These are phyloP conservation scores for Saccostrea echinata DNA, from an alignment of 1,140 invertebrate genomes.

Conservation along the genomic window DNA sequence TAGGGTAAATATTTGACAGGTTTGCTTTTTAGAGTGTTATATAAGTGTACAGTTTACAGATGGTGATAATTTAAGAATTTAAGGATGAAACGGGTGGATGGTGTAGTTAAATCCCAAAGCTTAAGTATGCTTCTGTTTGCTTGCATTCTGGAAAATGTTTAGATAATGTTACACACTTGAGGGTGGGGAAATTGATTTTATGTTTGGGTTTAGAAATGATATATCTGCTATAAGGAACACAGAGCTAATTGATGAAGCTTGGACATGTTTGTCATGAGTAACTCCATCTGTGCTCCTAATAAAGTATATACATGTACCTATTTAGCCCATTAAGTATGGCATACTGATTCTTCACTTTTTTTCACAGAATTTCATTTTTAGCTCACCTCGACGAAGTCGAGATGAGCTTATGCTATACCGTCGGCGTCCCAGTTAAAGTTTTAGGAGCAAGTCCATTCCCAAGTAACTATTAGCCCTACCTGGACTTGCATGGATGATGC, in stretches of 20 bases:
- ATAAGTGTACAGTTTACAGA: background rate
- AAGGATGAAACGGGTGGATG: background rate
- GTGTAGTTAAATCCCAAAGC: background rate
- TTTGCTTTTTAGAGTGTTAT: background rate
- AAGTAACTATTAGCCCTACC: too few species aligned
- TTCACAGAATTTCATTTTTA: background rate
- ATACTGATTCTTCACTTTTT: background rate
- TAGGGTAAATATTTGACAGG: background rate
- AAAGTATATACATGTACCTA: background rate
- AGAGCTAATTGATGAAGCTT: conserved; percentile 22
- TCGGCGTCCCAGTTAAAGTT: too few species aligned
- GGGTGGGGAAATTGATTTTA: background rate
- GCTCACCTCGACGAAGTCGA: too few species aligned
- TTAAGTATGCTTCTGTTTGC: conserved; percentile 13
- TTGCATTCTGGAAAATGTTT: conserved; percentile 22
- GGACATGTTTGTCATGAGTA: conserved; percentile 21
- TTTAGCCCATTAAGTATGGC: background rate
- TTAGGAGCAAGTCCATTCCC: too few species aligned
- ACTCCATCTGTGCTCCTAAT: conserved; percentile 22
- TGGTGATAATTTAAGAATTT: background rate
- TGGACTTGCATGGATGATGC: too few species aligned
- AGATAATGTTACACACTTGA: background rate
- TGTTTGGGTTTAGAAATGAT: background rate
- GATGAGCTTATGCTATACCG: too few species aligned
- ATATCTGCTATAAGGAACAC: background rate